These are phyloP conservation scores for Nymphalis urticae DNA, from an alignment of 2,888 invertebrate species.

Conservation along the genomic window DNA sequence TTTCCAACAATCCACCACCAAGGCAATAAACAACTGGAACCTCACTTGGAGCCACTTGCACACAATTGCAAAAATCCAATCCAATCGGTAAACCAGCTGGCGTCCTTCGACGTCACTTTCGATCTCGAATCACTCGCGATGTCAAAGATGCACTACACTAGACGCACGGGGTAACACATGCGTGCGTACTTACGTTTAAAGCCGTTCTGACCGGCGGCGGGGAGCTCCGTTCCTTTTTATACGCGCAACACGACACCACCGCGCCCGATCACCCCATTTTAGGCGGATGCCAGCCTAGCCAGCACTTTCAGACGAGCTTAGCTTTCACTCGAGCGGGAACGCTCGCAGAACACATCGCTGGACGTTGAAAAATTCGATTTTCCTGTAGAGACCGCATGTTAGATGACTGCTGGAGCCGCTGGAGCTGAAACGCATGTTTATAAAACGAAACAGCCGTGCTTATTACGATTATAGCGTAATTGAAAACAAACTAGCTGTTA, in stretches of 20 bases:
- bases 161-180: constrained; percentile 55
- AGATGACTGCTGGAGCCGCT: not conserved
- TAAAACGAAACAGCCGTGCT: constrained; percentile 19
- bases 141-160: constrained; percentile 57
- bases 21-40: constrained; percentile 46
- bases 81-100: constrained; percentile 64
- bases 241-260: constrained; percentile 89
- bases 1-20: constrained; percentile 45
- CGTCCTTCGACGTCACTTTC: constrained; percentile 60
- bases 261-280: constrained; percentile 79
- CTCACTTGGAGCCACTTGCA: constrained; percentile 62
- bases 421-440: constrained; percentile 25
- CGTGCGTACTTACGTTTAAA: constrained; percentile 94
- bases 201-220: constrained; percentile 96
- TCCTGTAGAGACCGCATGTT: not conserved
- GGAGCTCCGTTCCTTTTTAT: constrained; percentile 87
- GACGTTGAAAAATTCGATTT: constrained; percentile 5
- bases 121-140: constrained; percentile 56
- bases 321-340: constrained; percentile 72
- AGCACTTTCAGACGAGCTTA: constrained; percentile 76
- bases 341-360: constrained; percentile 33
- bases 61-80: constrained; percentile 65
- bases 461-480: constrained; percentile 17
- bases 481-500: constrained; percentile 9
- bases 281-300: constrained; percentile 75